Evolutionary conservation across 1,140 invertebrate species (phyloP).

Genomic region (Trigoniulus corallinus): DNA sequence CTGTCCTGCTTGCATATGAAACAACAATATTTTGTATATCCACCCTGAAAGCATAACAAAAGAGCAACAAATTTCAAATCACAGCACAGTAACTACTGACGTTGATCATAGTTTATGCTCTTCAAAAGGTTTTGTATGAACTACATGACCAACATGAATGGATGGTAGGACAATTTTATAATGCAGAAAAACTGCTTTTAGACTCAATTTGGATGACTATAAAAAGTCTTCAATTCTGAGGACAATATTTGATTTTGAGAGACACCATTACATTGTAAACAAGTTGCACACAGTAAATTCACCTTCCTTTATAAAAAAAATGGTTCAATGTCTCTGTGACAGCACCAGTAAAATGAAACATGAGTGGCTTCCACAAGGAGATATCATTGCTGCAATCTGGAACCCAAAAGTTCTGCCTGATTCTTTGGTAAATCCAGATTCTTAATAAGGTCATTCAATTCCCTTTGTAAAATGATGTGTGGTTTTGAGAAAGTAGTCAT

Average conservation of each 20-base stretch:
- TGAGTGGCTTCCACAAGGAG: background rate
- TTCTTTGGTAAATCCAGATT: background rate
- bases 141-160: background rate
- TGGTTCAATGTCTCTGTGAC: background rate
- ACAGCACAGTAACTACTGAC: conserved; percentile 9
- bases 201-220: conserved; percentile 14
- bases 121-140: conserved; percentile 3
- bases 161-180: conserved; percentile 11
- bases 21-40: conserved; percentile 28
- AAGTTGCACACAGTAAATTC: background rate
- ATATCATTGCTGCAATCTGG: background rate
- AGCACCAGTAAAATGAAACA: background rate
- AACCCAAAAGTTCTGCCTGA: background rate
- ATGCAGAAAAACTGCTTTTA: conserved; percentile 14
- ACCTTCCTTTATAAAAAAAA: background rate
- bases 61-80: too few relatives aligned
- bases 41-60: conserved; percentile 24
- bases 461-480: background rate
- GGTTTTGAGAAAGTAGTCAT: background rate
- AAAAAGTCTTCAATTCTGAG: conserved; percentile 14
- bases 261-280: conserved; percentile 1
- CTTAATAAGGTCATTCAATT: background rate
- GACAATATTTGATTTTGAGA: too few relatives aligned
- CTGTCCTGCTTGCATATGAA: conserved; percentile 29
- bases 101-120: too few relatives aligned